phyloP scores from a whole-genome alignment of 2,113 vertebrate genomes.

The Halichoerus grypus region DNA sequence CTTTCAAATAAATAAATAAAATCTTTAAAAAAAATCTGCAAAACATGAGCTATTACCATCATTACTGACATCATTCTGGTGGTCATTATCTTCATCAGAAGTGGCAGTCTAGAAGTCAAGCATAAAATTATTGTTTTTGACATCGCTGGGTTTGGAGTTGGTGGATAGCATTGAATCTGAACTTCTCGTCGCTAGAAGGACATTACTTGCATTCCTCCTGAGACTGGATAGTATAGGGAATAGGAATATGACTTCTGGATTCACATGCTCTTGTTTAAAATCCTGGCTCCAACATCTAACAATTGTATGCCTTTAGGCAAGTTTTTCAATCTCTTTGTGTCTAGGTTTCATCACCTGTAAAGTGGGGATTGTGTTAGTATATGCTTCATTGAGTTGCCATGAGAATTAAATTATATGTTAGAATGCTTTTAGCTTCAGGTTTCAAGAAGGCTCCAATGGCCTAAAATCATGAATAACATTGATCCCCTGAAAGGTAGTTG shows the following conservation, averaged over 20 bases:
- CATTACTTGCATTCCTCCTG: accelerated
- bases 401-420: not conserved
- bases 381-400: not conserved
- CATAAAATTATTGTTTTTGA: not conserved
- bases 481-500: not conserved
- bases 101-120: not conserved
- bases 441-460: not conserved
- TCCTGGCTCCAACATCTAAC: not conserved
- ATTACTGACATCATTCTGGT: not conserved
- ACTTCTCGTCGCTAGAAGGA: not conserved
- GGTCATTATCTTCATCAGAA: not conserved
- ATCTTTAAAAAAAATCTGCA: not conserved
- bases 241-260: not conserved
- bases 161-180: not conserved
- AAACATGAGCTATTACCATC: not conserved
- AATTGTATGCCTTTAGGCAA: not conserved
- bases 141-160: not conserved
- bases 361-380: not conserved
- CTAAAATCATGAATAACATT: not conserved
- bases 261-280: not conserved
- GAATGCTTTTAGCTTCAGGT: not conserved
- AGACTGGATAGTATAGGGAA: not conserved
- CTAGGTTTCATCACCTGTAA: not conserved
- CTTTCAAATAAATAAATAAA: not conserved
- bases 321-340: not conserved